Evolutionary conservation across 2,113 vertebrate genomes (phyloP).

Genomic region (Phyllostomus discolor): DNA sequence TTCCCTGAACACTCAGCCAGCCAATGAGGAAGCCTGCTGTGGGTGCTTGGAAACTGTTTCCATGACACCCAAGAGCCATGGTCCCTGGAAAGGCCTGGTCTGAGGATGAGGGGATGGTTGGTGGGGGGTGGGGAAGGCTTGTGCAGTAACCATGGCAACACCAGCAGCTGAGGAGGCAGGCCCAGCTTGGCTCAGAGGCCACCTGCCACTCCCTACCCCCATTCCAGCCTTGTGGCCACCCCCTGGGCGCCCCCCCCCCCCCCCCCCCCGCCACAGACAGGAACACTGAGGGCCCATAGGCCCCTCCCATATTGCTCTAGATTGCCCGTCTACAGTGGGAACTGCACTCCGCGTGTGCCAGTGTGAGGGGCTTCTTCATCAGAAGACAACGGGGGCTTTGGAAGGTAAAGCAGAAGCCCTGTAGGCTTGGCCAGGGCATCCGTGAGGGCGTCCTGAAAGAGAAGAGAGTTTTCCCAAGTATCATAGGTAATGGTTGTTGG

Average conservation of each 20-base stretch:
- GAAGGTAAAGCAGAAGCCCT: background rate
- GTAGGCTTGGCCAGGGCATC: background rate
- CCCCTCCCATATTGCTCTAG: too few relatives aligned
- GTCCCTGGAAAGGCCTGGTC: conserved; percentile 51
- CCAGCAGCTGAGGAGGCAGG: background rate
- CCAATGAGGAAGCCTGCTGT: conserved; percentile 28
- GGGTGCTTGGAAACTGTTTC: conserved; percentile 58
- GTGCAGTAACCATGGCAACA: conserved; percentile 26
- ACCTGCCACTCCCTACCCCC: background rate
- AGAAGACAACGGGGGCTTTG: background rate
- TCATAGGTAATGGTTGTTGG: background rate
- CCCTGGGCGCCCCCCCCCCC: background rate
- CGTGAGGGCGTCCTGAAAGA: background rate
- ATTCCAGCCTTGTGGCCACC: background rate
- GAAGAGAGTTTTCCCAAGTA: background rate
- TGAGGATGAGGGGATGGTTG: conserved; percentile 9
- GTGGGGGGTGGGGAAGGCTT: background rate
- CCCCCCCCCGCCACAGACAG: background rate
- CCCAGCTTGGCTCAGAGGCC: conserved; percentile 16
- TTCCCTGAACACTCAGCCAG: background rate
- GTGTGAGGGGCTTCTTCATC: background rate
- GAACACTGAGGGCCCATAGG: background rate
- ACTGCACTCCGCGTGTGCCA: background rate
- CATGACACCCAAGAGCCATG: conserved; percentile 34
- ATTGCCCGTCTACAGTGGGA: background rate